Conservation (phyloP, 2,797 vertebrate genomes). For the Bucorvus abyssinicus region DNA sequence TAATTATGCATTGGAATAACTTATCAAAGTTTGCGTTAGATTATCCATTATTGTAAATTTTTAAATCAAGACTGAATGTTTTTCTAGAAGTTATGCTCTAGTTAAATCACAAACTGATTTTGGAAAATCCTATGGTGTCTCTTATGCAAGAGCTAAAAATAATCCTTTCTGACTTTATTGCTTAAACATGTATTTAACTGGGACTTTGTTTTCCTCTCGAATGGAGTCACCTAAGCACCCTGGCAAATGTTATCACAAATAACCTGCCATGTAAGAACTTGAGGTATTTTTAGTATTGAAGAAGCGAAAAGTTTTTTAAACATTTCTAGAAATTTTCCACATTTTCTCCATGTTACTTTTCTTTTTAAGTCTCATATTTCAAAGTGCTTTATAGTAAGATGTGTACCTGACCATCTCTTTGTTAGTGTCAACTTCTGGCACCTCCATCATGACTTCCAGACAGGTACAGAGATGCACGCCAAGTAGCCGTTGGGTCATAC, state of each 20-base stretch:
- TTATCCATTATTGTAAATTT: conserved; percentile 26
- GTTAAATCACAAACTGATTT: not conserved
- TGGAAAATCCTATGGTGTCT: not conserved
- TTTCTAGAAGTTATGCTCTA: not conserved
- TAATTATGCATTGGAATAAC: conserved; percentile 25
- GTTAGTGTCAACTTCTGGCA: not conserved
- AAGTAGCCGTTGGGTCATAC: not conserved
- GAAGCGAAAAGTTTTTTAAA: not conserved
- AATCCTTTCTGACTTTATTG: not conserved
- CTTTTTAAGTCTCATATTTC: not conserved
- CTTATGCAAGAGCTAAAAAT: not conserved
- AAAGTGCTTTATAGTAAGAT: not conserved
- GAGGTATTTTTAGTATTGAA: not conserved
- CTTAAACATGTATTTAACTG: not conserved
- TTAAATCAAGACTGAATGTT: not conserved
- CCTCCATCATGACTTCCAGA: not conserved
- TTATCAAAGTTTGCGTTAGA: not conserved
- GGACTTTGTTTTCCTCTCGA: not conserved
- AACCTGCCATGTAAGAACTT: not conserved
- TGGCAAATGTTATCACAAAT: not conserved
- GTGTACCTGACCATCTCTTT: not conserved
- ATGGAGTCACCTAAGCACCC: not conserved
- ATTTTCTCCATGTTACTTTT: not conserved
- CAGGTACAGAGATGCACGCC: not conserved
- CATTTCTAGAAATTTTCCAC: not conserved